Evolutionary conservation across 2,888 invertebrate species (phyloP).

Genomic region (Drosophila kuntzei): DNA sequence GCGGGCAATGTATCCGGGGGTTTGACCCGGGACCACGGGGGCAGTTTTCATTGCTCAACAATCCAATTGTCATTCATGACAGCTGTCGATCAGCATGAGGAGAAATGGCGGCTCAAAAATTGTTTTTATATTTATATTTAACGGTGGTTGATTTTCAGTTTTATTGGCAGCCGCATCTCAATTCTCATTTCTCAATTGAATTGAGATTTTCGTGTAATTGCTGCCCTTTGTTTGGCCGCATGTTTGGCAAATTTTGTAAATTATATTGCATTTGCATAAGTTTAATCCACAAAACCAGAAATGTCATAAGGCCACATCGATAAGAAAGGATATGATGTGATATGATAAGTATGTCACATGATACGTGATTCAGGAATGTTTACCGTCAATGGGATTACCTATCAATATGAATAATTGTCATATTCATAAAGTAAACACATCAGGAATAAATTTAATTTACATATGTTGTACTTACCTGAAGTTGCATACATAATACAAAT

Average conservation of each 20-base stretch:
- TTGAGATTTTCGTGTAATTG: slow-evolving; percentile 70
- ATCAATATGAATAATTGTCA: slow-evolving; percentile 4
- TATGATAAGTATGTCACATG: slow-evolving; percentile 25
- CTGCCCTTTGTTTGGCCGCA: slow-evolving; percentile 64
- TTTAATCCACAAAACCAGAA: slow-evolving; percentile 19
- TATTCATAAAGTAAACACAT: slow-evolving; percentile 4
- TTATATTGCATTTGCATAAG: slow-evolving; percentile 53
- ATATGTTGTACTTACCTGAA: not conserved
- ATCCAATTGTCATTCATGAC: slow-evolving; percentile 82
- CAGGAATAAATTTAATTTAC: slow-evolving; percentile 11
- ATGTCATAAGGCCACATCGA: slow-evolving; percentile 12
- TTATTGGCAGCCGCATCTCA: slow-evolving; percentile 53
- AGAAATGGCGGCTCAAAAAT: slow-evolving; percentile 72
- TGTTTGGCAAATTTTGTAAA: slow-evolving; percentile 75
- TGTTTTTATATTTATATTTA: slow-evolving; percentile 36
- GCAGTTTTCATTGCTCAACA: slow-evolving; percentile 40
- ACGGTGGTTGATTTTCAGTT: slow-evolving; percentile 65
- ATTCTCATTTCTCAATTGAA: slow-evolving; percentile 45
- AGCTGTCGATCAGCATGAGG: slow-evolving; percentile 81
- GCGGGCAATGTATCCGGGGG: not conserved
- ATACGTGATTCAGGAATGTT: slow-evolving; percentile 6
- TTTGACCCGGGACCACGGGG: slow-evolving; percentile 14
- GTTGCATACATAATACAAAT: not conserved
- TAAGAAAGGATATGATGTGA: slow-evolving; percentile 11
- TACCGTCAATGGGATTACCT: slow-evolving; percentile 9